Percentiles rank a stretch among this genome's conserved stretches.
phyloP scores from a whole-genome alignment of 2,797 vertebrate genomes.

The Gorsachius magnificus region DNA sequence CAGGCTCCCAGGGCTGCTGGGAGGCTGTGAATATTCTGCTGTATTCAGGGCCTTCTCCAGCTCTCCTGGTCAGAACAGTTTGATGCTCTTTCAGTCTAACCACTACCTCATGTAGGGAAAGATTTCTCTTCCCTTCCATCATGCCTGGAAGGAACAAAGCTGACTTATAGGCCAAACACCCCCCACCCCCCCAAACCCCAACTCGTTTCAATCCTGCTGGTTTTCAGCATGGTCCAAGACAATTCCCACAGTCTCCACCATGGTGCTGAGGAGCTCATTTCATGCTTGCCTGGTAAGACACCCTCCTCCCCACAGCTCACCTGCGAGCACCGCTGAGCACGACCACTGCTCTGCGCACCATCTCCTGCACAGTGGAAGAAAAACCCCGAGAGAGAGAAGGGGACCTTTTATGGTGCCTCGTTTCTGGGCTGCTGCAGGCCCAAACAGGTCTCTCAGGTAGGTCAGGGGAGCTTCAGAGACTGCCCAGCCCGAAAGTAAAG shows the following conservation, averaged over 20 bases:
- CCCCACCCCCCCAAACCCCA: rapidly evolving
- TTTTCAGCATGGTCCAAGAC: neutral
- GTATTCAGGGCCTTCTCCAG: neutral
- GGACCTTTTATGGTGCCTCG: neutral
- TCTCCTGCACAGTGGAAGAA: neutral
- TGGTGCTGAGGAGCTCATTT: neutral
- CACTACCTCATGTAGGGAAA: rapidly evolving
- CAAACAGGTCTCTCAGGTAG: neutral
- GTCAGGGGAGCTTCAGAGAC: neutral
- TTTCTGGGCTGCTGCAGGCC: neutral
- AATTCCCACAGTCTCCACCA: neutral
- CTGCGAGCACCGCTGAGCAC: neutral
- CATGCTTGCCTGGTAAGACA: neutral
- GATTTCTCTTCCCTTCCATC: neutral
- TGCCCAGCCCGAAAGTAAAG: neutral
- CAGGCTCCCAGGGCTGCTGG: neutral
- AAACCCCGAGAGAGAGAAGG: neutral
- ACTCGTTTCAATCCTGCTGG: neutral
- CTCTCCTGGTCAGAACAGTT: neutral
- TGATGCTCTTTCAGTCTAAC: neutral
- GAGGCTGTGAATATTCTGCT: neutral
- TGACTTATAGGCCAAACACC: neutral
- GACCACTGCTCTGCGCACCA: neutral
- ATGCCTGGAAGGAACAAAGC: neutral
- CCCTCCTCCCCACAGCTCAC: neutral